Evolutionary conservation across 2,113 vertebrate genomes (phyloP).

Genomic region (Megalops atlanticus): DNA sequence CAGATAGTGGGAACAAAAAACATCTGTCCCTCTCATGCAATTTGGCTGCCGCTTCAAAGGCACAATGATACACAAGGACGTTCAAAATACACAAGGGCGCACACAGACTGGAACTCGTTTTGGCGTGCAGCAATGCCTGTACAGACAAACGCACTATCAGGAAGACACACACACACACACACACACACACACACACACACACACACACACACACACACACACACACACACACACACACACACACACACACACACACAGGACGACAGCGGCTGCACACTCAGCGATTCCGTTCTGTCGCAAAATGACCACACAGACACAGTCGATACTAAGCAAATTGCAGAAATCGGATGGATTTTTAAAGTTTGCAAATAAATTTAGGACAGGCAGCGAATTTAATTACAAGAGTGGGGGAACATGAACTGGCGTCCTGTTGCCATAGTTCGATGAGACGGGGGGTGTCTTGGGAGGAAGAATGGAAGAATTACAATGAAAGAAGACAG

Average conservation of each 20-base stretch:
- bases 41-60: constrained; percentile 9
- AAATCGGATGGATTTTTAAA: background rate
- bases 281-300: background rate
- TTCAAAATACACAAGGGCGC: background rate
- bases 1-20: background rate
- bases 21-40: background rate
- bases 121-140: background rate
- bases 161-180: no score
- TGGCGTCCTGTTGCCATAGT: background rate
- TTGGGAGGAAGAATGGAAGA: background rate
- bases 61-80: background rate
- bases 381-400: background rate
- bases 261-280: constrained; percentile 1
- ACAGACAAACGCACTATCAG: background rate
- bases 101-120: background rate
- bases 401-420: background rate
- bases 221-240: no score
- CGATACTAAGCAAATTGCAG: background rate
- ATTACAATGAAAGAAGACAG: background rate
- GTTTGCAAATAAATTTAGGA: background rate
- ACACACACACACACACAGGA: no score
- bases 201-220: no score
- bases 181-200: no score
- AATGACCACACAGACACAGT: background rate
- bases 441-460: background rate